A percentile compares a stretch with the other conserved stretches of the same genome.
phyloP scores from a whole-genome alignment of 2,888 invertebrate genomes.

The Rhaphigaster nebulosa region DNA sequence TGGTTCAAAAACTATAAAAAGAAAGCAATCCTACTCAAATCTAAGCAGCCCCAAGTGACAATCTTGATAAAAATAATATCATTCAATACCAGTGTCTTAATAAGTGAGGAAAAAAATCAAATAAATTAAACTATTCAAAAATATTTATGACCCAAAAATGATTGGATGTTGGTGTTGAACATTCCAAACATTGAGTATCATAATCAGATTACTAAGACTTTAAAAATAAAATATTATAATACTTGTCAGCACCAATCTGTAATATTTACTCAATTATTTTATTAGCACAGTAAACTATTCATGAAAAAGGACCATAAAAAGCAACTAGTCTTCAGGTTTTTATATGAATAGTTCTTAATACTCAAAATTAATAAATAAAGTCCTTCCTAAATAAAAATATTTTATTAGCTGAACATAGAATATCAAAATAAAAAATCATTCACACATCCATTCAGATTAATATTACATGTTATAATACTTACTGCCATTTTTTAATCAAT shows the following conservation, averaged over 20 bases:
- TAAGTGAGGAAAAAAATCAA: not conserved
- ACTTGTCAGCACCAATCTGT: not conserved
- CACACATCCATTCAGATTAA: not conserved
- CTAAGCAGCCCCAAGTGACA: too few relatives aligned
- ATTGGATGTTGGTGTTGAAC: not conserved
- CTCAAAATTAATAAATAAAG: not conserved
- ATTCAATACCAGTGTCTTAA: not conserved
- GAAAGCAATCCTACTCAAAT: too few relatives aligned
- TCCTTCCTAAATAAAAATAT: constrained; percentile 11
- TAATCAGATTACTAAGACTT: not conserved
- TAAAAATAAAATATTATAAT: not conserved
- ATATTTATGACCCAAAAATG: not conserved
- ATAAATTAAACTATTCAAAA: not conserved
- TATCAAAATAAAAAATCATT: not conserved
- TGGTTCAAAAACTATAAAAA: not conserved
- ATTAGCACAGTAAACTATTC: not conserved
- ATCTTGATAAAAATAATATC: too few relatives aligned
- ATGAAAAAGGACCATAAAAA: not conserved
- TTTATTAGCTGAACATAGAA: too few relatives aligned
- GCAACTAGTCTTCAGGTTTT: too few relatives aligned
- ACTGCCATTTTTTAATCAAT: constrained; percentile 79
- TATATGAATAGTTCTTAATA: too few relatives aligned
- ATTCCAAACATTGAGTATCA: too few relatives aligned
- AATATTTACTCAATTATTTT: not conserved
- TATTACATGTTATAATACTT: constrained; percentile 66